Evolutionary conservation across 1,140 invertebrate species (phyloP), one percentile per base, ranked within the genome.

Genomic region (Lasioglossum baleicum): DNA sequence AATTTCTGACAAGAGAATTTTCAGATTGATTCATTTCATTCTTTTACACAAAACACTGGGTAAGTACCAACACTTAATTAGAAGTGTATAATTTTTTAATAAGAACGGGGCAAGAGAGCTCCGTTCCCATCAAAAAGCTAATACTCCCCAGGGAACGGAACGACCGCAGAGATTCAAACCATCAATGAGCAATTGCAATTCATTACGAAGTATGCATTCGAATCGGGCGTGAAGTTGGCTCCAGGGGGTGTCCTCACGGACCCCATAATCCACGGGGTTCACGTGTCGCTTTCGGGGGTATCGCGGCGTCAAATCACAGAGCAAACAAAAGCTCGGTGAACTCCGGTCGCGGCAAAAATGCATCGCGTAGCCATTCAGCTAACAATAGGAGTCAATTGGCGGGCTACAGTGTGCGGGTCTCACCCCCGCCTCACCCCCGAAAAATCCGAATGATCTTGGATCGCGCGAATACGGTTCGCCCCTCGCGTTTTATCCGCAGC

Each of bases 331-430:
- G 44, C 42, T 2, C n/a, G 17, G 15, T 4, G 13, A 44, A 51
- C 26, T 48, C 22, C 20, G 69, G 48, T 74, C 77, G 74, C 61
- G 75, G 61, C 67, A 73, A 85, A 86, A 86, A 79, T 86, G 82
- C 58, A 61, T 15, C 78, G 81, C 58, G 17, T 42, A 78, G 35
- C 31, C 72, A 60, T 72, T 61, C 74, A 13, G 20, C 42, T 71
- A 77, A 86, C 85, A 86, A 86, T 86, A 71, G 81, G 61, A 78
- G 85, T 86, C 85, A 86, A 86, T 86, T 86, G 85, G 66, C 67
- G 67, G 70, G 60, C 80, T 71, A 60, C 68, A 26, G 64, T 66
- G 83, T 64, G 56, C 80, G 83, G 60, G 56, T 63, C 61, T 80
- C 53, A 51, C 61, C 64, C 66, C 44, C 56, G 48, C 65, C 35